Base-by-base conservation (phyloP, 2,797 vertebrate species). In the Rallus crepitans region DNA sequence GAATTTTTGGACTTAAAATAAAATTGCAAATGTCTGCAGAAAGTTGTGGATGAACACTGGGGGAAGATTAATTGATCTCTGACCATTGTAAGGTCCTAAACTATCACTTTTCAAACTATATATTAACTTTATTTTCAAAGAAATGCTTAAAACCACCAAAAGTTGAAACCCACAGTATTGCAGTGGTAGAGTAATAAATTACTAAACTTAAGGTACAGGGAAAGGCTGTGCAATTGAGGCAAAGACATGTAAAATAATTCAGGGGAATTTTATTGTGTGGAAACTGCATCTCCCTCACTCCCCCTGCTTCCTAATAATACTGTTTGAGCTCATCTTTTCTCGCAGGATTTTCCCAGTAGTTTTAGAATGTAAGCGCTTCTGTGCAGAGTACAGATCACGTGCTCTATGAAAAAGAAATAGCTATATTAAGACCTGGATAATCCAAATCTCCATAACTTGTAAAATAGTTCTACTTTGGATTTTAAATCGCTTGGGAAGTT, bases 401-500 rank as follows among this genome's bases (percentile, higher is more conserved):
- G n/a, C 40, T 95, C 87, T 83, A 70, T 50, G 53, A 68, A 85
- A 96, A 95, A 89, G 82, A 96, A 96, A 90, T 70, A 92, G 71
- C 63, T 87, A 57, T 81, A 92, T 94, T 93, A 93, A 94, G 56
- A 91, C 50, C 53, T 73, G 53, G 77, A 90, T 96, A 96, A 96
- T 95, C 94, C 77, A 82, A 95, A 61, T 78, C 55, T n/a, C 53
- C 52, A 83, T 84, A 83, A 77, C 47, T 93, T 87, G 50, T 89
- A 90, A 94, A 96, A 95, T 73, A 93, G 90, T 94, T 96, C 60
- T 83, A 87, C 91, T 96, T 94, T 69, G 56, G 66, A 64, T 94
- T 95, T 94, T 64, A 92, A 96, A 96, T 94, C 83, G 66, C 59
- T 66, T 63, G 63, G 81, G 79, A 96, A 96, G 53, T 93, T 88